Evolutionary conservation across 2,888 invertebrate species (phyloP).

Genomic region (Girardia tigrina): DNA sequence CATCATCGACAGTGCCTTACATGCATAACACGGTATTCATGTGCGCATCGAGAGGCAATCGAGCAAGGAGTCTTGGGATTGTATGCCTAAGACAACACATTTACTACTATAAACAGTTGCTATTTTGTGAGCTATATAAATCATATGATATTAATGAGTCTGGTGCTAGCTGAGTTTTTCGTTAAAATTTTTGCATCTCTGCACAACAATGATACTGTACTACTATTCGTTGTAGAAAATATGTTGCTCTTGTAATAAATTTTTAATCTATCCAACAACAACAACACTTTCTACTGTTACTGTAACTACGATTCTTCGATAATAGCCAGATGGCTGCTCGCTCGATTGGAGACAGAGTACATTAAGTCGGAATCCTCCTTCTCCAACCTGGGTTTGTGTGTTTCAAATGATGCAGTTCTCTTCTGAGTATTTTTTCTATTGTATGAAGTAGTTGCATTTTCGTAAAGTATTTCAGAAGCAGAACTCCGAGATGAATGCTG

Average conservation of each 20-base stretch:
- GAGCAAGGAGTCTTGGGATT: not conserved
- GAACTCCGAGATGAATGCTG: conserved; percentile 23
- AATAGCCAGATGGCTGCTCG: conserved; percentile 23
- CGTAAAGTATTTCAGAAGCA: conserved; percentile 14
- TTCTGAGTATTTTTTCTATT: conserved; percentile 21
- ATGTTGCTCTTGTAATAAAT: conserved; percentile 23
- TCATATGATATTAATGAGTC: conserved; percentile 20
- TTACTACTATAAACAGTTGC: not conserved
- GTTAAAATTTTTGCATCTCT: conserved; percentile 12
- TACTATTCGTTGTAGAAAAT: not conserved
- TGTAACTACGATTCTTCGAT: conserved; percentile 19
- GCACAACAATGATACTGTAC: not conserved
- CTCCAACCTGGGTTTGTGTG: not conserved
- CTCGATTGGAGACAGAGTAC: conserved; percentile 23
- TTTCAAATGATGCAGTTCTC: conserved; percentile 14
- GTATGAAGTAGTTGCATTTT: conserved; percentile 13
- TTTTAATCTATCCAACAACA: conserved; percentile 14
- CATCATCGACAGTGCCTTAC: not conserved
- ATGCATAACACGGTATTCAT: conserved; percentile 10
- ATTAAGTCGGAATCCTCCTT: conserved; percentile 18
- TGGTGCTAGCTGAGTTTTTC: conserved; percentile 21
- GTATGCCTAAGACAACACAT: not conserved
- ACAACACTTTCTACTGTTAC: conserved; percentile 23
- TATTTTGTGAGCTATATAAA: conserved; percentile 8
- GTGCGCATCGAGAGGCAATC: conserved; percentile 3